Conservation (phyloP, 2,888 invertebrate species). For the Pharmacophagus antenor region DNA sequence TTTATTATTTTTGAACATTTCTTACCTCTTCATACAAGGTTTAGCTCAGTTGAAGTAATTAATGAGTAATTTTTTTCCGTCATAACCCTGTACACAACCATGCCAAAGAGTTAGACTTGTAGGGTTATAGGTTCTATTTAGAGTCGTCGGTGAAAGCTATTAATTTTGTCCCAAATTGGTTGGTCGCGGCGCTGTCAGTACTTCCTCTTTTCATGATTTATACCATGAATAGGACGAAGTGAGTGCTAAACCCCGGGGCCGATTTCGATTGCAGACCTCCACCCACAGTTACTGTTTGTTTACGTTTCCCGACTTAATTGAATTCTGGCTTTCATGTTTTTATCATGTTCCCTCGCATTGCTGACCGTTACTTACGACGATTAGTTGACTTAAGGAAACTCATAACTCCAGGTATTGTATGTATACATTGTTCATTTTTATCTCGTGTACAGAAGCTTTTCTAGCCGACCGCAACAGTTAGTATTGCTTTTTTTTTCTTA, state of each 20-base stretch:
- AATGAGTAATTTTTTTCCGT: background rate
- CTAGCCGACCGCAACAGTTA: background rate
- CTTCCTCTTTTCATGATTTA: slow-evolving; percentile 26
- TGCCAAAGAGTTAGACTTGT: background rate
- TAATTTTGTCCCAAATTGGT: slow-evolving; percentile 22
- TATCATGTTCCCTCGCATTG: slow-evolving; percentile 17
- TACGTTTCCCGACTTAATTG: slow-evolving; percentile 26
- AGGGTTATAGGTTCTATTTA: background rate
- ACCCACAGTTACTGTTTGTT: slow-evolving; percentile 19
- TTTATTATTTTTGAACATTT: background rate
- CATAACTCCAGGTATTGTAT: background rate
- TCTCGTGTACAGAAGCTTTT: slow-evolving; percentile 4
- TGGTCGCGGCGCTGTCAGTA: slow-evolving; percentile 13
- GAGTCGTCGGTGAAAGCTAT: slow-evolving; percentile 10
- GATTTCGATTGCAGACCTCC: slow-evolving; percentile 16
- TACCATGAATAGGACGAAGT: slow-evolving; percentile 15
- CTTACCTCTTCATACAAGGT: background rate
- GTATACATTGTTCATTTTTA: slow-evolving; percentile 4
- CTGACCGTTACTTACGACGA: slow-evolving; percentile 23
- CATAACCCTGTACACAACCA: background rate
- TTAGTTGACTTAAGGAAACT: slow-evolving; percentile 26
- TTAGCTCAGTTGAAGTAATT: background rate
- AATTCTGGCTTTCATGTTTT: slow-evolving; percentile 28
- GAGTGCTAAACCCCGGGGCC: slow-evolving; percentile 17
- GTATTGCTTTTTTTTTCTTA: background rate